phyloP scores from a whole-genome alignment of 2,797 vertebrate species.

The Mormyrops boulengeri region DNA sequence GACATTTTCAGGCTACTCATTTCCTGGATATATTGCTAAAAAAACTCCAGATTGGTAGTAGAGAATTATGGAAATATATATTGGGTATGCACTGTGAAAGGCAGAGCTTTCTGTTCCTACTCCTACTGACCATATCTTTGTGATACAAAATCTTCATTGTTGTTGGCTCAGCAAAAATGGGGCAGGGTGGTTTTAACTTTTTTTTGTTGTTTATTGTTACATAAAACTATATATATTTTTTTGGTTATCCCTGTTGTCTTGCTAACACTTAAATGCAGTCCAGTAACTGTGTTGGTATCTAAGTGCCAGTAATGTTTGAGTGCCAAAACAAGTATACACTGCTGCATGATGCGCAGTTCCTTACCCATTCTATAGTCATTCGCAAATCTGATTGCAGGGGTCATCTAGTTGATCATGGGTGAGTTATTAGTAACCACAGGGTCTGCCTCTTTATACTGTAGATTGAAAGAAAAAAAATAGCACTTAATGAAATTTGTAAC shows the following conservation, averaged over 20 bases:
- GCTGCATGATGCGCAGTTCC: background rate
- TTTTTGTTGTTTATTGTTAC: background rate
- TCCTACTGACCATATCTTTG: background rate
- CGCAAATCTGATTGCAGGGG: background rate
- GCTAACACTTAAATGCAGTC: background rate
- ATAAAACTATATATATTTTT: background rate
- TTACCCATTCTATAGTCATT: background rate
- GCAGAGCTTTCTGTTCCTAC: background rate
- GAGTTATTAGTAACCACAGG: background rate
- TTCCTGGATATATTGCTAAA: background rate
- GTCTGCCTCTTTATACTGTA: background rate
- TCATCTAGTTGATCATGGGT: background rate
- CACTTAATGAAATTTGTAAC: background rate
- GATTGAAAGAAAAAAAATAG: background rate
- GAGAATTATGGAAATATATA: background rate
- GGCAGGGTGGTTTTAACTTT: background rate
- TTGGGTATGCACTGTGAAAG: background rate
- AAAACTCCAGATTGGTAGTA: background rate
- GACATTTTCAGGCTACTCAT: background rate
- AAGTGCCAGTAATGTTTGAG: background rate
- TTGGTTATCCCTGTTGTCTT: background rate
- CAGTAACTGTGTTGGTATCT: background rate
- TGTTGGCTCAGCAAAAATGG: conserved; percentile 1
- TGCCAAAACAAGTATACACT: background rate
- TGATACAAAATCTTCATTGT: background rate